A percentile compares a stretch with the other conserved stretches of the same genome.
Evolutionary conservation across 2,797 vertebrate genomes (phyloP).

Genomic region (Gymnoscopelus braueri): DNA sequence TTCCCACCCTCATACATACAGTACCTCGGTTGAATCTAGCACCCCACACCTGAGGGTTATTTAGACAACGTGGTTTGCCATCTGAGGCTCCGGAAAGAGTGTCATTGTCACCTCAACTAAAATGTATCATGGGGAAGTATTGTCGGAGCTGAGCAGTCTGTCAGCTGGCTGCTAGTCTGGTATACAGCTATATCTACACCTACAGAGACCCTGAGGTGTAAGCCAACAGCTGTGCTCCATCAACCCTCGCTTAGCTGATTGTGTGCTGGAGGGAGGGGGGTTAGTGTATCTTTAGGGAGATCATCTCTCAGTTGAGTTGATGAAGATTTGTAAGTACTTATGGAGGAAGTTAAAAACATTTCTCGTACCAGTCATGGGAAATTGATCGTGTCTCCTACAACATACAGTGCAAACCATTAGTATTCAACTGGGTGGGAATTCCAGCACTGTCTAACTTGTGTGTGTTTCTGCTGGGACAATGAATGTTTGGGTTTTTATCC

Average conservation of each 20-base stretch:
- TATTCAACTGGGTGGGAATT: no score
- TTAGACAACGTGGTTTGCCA: slow-evolving; percentile 55
- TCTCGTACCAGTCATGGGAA: no score
- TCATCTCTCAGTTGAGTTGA: no score
- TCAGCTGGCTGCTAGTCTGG: slow-evolving; percentile 18
- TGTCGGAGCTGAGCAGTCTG: slow-evolving; percentile 38
- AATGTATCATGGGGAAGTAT: slow-evolving; percentile 43
- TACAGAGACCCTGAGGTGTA: slow-evolving; percentile 16
- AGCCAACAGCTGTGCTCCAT: slow-evolving; percentile 29
- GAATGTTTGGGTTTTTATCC: no score
- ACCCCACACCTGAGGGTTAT: slow-evolving; percentile 40
- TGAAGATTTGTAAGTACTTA: no score
- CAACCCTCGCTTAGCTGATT: background rate
- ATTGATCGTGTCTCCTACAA: no score
- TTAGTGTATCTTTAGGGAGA: no score
- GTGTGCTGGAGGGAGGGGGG: no score
- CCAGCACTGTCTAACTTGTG: no score
- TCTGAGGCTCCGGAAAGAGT: slow-evolving; percentile 65
- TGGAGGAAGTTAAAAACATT: no score
- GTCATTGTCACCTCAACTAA: slow-evolving; percentile 24
- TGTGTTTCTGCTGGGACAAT: no score
- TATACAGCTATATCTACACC: slow-evolving; percentile 22
- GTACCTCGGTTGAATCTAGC: slow-evolving; percentile 34
- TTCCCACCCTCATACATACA: slow-evolving; percentile 44
- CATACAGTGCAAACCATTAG: no score